Conservation (phyloP, 2,113 vertebrate genomes). For the Zonotrichia leucophrys region DNA sequence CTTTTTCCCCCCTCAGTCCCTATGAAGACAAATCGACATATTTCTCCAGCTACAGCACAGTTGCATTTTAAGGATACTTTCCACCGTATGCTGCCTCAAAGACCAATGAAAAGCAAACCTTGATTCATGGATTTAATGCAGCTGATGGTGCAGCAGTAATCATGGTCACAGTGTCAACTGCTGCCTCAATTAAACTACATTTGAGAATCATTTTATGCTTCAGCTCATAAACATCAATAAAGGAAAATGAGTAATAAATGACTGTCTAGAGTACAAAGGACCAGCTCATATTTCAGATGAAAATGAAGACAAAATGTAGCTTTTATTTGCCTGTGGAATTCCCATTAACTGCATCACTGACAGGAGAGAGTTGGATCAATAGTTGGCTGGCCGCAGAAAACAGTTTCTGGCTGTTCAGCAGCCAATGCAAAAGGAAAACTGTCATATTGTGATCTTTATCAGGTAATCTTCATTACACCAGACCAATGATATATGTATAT, state of each 20-base stretch:
- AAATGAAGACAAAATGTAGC: slow-evolving; percentile 85
- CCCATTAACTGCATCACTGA: slow-evolving; percentile 86
- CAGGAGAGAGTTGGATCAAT: slow-evolving; percentile 89
- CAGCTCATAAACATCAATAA: slow-evolving; percentile 89
- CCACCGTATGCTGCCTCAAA: slow-evolving; percentile 59
- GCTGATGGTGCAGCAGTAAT: slow-evolving; percentile 73
- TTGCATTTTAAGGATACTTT: slow-evolving; percentile 74
- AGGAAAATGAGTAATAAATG: slow-evolving; percentile 88
- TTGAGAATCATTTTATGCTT: slow-evolving; percentile 87
- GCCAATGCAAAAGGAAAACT: slow-evolving; percentile 91
- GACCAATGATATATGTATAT: slow-evolving; percentile 88
- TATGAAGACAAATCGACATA: slow-evolving; percentile 81
- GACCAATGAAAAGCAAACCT: slow-evolving; percentile 75
- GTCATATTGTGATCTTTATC: slow-evolving; percentile 99
- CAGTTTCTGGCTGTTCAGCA: slow-evolving; percentile 89
- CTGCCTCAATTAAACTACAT: slow-evolving; percentile 84
- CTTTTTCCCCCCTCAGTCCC: background rate
- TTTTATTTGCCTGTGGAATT: slow-evolving; percentile 88
- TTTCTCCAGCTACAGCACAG: slow-evolving; percentile 72
- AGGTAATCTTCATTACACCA: slow-evolving; percentile 91
- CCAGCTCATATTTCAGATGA: slow-evolving; percentile 86
- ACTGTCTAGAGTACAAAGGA: slow-evolving; percentile 86
- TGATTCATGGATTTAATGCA: slow-evolving; percentile 78
- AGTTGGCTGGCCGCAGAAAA: slow-evolving; percentile 82
- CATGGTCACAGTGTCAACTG: slow-evolving; percentile 82